Evolutionary conservation across 2,888 invertebrate species (phyloP), one percentile per base, ranked within the genome.

Genomic region (Orchesella flavescens): DNA sequence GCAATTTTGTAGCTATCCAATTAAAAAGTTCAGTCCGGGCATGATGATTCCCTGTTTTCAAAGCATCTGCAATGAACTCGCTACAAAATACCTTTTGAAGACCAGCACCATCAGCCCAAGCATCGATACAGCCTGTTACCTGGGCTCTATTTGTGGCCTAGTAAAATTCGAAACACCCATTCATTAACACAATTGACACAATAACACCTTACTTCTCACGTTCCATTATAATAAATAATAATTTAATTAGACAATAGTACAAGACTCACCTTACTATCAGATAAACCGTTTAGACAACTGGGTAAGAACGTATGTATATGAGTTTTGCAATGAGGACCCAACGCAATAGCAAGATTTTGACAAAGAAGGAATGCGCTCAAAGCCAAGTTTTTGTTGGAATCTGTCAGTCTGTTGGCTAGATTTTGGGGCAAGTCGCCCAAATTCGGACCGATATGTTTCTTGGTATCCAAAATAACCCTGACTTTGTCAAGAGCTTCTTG

Each of bases 351-450:
- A 34, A 98, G 91, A 44, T 92, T 92, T 89, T 96, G 95, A 89
- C 97, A 96, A 83, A 98, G 94, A 79, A 94, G 93, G 63, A 98
- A 91, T 0, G 97, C 93, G 17, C 94, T 93, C 89, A 95, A 95
- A 0, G 96, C 96, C 86, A 98, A 93, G 90, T 96, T 97, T 24
- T 96, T 96, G 91, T 98, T 98, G 66, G 97, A 96, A 90, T 98
- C 98, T 0, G 94, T 91, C 17, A 98, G 91, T 0, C 98, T 92
- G 0, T 93, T 93, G 0, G 94, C 93, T 13, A 98, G 90, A 0
- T 95, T 94, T 74, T 94, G 93, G 0, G 96, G 95, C 53, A 97
- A 90, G 89, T 96, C 96, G 0, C 97, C 97, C 57, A 98, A 92
- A 17, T 94, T 93, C 0, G 95, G 91, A 88, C 95, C 96, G 85